Evolutionary conservation across 2,797 vertebrate genomes (phyloP).

Genomic region (Tenualosa thibaudeaui): DNA sequence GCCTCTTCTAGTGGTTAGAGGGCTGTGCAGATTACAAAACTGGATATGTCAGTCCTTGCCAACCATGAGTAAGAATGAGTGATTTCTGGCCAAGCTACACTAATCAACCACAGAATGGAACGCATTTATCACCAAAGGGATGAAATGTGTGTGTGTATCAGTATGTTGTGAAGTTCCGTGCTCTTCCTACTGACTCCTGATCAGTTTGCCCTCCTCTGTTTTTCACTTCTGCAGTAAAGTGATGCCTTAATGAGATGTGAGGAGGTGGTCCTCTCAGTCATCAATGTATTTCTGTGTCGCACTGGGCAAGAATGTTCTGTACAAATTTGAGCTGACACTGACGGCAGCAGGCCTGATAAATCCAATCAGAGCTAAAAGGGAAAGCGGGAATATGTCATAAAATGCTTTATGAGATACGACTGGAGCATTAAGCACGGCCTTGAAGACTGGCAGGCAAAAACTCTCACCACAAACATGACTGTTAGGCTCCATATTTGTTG

Average conservation of each 20-base stretch:
- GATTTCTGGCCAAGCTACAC: background rate
- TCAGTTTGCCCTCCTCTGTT: background rate
- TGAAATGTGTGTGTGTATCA: background rate
- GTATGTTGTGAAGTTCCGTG: background rate
- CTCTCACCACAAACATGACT: background rate
- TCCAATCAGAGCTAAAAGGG: constrained; percentile 23
- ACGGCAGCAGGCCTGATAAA: background rate
- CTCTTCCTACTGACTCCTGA: background rate
- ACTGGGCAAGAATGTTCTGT: background rate
- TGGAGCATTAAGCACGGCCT: background rate
- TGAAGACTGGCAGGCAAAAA: background rate
- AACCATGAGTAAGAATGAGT: constrained; percentile 14
- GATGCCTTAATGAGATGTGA: background rate
- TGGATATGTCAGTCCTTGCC: constrained; percentile 16
- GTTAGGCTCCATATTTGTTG: background rate
- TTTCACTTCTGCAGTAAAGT: background rate
- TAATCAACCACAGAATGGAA: background rate
- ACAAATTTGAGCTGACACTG: background rate
- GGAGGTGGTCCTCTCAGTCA: background rate
- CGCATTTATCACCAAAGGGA: background rate
- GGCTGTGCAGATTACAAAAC: constrained; percentile 11
- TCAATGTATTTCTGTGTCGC: background rate
- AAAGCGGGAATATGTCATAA: constrained; percentile 21
- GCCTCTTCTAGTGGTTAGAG: constrained; percentile 2
- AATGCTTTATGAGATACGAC: constrained; percentile 1